A percentile compares a stretch with the other conserved stretches of the same genome.
Conservation (phyloP, 1,140 invertebrate species). For the Megalopta genalis region DNA sequence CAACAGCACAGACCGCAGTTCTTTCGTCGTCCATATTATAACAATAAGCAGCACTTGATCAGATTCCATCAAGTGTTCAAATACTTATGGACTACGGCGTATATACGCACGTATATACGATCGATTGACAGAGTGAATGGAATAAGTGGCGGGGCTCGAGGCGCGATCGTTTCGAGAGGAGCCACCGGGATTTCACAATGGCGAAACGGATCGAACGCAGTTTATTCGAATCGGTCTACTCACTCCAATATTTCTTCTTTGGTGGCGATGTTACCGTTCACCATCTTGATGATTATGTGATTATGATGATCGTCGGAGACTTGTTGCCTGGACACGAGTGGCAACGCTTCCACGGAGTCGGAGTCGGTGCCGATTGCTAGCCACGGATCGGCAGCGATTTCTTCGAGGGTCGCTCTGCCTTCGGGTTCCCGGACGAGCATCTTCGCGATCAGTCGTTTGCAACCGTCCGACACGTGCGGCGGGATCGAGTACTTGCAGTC, state of each 20-base stretch:
- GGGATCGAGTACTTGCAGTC: conserved; percentile 99
- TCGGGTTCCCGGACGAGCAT: conserved; percentile 97
- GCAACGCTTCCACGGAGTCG: conserved; percentile 83
- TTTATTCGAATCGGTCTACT: conserved; percentile 68
- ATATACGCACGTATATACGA: no score
- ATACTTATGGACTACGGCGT: no score
- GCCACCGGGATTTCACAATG: background rate
- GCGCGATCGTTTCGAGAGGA: background rate
- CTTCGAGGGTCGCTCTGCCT: conserved; percentile 91
- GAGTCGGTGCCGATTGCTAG: conserved; percentile 81
- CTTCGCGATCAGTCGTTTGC: conserved; percentile 91
- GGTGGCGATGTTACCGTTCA: conserved; percentile 95
- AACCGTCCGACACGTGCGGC: conserved; percentile 91
- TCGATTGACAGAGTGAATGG: background rate
- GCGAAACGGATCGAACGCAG: background rate
- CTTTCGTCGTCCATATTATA: no score
- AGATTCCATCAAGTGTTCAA: no score
- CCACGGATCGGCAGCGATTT: conserved; percentile 96
- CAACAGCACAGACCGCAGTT: no score
- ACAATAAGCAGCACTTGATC: no score
- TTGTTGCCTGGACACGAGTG: conserved; percentile 90
- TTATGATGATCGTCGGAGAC: conserved; percentile 95
- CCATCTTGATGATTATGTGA: conserved; percentile 97
- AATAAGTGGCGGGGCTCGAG: background rate
- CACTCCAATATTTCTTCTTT: conserved; percentile 96